Conservation (phyloP, 1,140 invertebrate species). For the Aricia agestis region DNA sequence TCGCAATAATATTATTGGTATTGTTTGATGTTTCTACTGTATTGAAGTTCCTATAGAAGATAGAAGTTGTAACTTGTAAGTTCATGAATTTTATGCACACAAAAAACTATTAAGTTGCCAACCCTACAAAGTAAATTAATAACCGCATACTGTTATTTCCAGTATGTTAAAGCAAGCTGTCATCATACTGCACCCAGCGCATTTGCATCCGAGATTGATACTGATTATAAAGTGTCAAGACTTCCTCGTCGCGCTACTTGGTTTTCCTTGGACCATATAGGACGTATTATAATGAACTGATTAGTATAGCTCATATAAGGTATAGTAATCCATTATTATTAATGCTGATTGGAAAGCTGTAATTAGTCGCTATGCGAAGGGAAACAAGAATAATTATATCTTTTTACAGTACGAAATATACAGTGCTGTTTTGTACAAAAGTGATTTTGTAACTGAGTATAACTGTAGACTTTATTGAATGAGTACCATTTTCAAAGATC, state of each 20-base stretch:
- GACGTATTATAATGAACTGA: background rate
- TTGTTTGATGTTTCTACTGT: too few species aligned
- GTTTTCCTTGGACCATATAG: background rate
- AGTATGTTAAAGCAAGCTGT: constrained; percentile 22
- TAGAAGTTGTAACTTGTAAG: too few species aligned
- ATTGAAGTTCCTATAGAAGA: too few species aligned
- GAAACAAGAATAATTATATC: too few species aligned
- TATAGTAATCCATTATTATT: background rate
- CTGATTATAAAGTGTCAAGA: background rate
- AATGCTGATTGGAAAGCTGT: background rate
- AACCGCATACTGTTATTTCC: constrained; percentile 21
- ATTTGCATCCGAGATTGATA: constrained; percentile 8
- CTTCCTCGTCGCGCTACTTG: background rate
- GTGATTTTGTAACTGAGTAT: too few species aligned
- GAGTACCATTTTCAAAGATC: too few species aligned
- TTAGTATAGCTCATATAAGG: background rate
- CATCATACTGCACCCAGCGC: constrained; percentile 1
- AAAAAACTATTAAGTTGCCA: constrained; percentile 6
- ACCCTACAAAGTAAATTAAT: constrained; percentile 10
- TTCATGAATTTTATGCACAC: too few species aligned
- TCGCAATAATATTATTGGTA: too few species aligned
- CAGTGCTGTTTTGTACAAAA: too few species aligned
- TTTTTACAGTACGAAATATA: too few species aligned
- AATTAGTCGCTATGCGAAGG: background rate
- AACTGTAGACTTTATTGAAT: too few species aligned